A percentile compares a stretch with the other conserved stretches of the same genome.
Evolutionary conservation across 2,797 vertebrate genomes (phyloP).

Genomic region (Merluccius polli): DNA sequence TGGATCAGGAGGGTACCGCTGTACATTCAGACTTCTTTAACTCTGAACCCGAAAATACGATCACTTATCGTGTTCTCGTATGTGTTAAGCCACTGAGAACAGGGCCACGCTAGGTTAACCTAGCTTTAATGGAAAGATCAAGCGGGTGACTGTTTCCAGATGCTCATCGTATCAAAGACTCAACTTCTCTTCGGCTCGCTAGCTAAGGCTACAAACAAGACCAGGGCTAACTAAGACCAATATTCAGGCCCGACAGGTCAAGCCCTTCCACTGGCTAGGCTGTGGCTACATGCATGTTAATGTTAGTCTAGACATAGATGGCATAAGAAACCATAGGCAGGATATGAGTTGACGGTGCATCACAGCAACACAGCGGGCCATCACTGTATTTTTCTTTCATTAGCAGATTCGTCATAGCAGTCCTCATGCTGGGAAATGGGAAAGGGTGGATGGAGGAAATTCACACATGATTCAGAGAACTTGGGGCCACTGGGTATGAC

Average conservation of each 20-base stretch:
- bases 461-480: slow-evolving; percentile 5
- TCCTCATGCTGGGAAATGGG: not conserved
- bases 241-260: not conserved
- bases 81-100: not conserved
- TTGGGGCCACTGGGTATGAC: not conserved
- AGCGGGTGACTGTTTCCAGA: no score
- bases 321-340: not conserved
- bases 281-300: slow-evolving; percentile 1
- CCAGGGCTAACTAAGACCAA: not conserved
- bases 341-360: not conserved
- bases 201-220: not conserved
- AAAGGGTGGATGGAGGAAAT: not conserved
- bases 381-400: not conserved
- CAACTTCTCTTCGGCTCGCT: no score
- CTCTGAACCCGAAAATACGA: not conserved
- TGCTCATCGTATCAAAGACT: no score
- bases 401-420: not conserved
- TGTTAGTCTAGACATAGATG: not conserved
- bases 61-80: not conserved
- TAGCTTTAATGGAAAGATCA: no score
- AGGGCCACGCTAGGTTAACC: no score
- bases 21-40: not conserved
- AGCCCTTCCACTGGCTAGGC: not conserved
- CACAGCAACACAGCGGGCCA: not conserved
- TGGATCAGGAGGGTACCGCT: not conserved